Percentiles rank a stretch among this genome's conserved stretches.
Evolutionary conservation across 2,888 invertebrate genomes (phyloP).

Genomic region (Ernsta delagoae): DNA sequence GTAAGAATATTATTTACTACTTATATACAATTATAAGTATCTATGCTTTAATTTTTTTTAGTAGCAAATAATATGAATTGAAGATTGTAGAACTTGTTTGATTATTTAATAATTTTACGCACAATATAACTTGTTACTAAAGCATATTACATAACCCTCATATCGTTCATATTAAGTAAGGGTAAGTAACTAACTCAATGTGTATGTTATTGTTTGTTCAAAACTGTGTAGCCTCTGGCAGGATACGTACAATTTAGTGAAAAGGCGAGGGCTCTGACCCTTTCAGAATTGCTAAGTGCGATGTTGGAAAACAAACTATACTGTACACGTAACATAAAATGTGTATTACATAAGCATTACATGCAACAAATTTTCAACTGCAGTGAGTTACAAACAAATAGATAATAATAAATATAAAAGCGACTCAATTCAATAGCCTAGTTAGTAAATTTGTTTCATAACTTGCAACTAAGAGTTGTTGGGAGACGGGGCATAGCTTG

Average conservation of each 20-base stretch:
- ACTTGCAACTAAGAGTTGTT: slow-evolving; percentile 34
- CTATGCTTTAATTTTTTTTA: neutral
- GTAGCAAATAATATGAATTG: too few species aligned
- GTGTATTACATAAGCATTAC: neutral
- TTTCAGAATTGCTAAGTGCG: slow-evolving; percentile 40
- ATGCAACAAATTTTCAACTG: neutral
- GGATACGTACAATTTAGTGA: slow-evolving; percentile 34
- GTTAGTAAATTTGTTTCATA: slow-evolving; percentile 40
- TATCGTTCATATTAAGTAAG: slow-evolving; percentile 13
- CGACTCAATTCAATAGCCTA: slow-evolving; percentile 34
- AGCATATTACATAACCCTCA: slow-evolving; percentile 9
- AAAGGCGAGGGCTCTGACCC: slow-evolving; percentile 36
- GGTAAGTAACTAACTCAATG: slow-evolving; percentile 14
- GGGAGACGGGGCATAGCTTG: slow-evolving; percentile 28
- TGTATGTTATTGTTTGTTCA: slow-evolving; percentile 37
- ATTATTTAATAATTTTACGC: slow-evolving; percentile 2
- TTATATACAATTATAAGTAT: neutral
- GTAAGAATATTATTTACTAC: slow-evolving; percentile 37
- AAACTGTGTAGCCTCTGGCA: slow-evolving; percentile 13
- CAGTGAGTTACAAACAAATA: too few species aligned
- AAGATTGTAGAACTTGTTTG: neutral
- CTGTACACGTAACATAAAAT: slow-evolving; percentile 1
- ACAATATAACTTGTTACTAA: slow-evolving; percentile 12
- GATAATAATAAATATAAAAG: too few species aligned
- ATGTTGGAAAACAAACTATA: slow-evolving; percentile 35